Base-by-base conservation (phyloP, 2,888 invertebrate species). In the Heteropelma amictum region DNA sequence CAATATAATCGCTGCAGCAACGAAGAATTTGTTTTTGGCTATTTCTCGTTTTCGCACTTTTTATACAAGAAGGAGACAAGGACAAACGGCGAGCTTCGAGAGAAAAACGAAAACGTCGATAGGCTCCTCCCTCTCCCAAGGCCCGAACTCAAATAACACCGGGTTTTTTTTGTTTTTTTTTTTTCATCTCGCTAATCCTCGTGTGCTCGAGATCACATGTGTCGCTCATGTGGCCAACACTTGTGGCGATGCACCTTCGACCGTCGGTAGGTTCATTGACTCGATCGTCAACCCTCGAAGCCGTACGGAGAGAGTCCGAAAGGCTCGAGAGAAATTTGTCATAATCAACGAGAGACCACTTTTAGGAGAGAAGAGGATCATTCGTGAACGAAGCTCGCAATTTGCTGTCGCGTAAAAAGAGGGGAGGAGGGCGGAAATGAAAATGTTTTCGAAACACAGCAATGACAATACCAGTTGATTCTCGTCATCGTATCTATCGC, bases 41-140 rank as follows among this genome's bases (percentile, higher is more conserved):
- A 49, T 42, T 26, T 56, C 56, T 30, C 51, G 23, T 64, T 49
- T 35, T 23, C 19, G 38, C 47, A 30, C 51, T 65, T 47, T 70
- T 76, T 56, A 70, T 72, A 73, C 53, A 14, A 14, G 12, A 38
- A 14, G 5, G 38, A 38, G 64, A 73, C 73, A 58, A 76, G 72
- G 65, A 69, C 69, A 71, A 77, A 81, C 80, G 80, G 45, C 67
- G 35, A 70, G 64, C n/a, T n/a, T n/a, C n/a, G 47, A 47, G 23
- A 47, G 23, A 47, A 12, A 47, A 23, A 45, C n/a, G 23, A 10
- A 42, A 23, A 7, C n/a, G n/a, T n/a, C n/a, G n/a, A n/a, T n/a
- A n/a, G n/a, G n/a, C n/a, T n/a, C n/a, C n/a, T n/a, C n/a, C n/a
- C n/a, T n/a, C n/a, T n/a, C n/a, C n/a, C n/a, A 38, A 14, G 17